A percentile compares a stretch with the other conserved stretches of the same genome.
Conservation (phyloP, 2,113 vertebrate species). For the Holacanthus passer region DNA sequence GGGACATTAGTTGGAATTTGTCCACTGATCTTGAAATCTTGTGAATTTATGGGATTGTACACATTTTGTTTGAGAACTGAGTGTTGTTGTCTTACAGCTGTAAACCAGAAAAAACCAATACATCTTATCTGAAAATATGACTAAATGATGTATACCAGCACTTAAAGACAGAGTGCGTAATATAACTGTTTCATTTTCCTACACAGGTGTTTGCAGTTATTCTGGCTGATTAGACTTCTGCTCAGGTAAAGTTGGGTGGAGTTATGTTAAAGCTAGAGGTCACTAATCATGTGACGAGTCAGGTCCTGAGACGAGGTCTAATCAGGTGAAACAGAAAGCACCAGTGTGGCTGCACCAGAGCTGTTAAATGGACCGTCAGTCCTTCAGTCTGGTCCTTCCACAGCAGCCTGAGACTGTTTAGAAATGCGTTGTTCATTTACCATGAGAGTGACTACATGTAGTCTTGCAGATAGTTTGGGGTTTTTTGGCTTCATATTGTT, state of each 20-base stretch:
- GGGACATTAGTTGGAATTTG: no score
- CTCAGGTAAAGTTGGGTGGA: neutral
- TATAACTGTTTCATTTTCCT: neutral
- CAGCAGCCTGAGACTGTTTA: neutral
- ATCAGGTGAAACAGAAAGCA: constrained; percentile 1
- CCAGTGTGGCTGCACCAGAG: neutral
- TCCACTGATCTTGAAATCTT: no score
- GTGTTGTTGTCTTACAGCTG: neutral
- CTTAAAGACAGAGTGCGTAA: neutral
- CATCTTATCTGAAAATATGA: neutral
- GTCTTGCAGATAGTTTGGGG: neutral
- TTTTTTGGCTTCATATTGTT: neutral
- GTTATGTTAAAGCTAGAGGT: neutral
- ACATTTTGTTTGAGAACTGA: neutral
- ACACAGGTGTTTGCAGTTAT: neutral
- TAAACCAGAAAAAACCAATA: neutral
- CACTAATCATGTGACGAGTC: neutral
- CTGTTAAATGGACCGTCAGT: neutral
- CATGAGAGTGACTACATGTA: neutral
- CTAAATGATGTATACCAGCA: neutral
- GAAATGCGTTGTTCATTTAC: neutral
- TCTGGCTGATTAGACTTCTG: neutral
- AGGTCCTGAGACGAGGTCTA: neutral
- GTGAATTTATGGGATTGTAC: neutral
- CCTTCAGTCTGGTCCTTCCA: neutral